Conservation (phyloP, 2,888 invertebrate genomes). For the Salticus scenicus region DNA sequence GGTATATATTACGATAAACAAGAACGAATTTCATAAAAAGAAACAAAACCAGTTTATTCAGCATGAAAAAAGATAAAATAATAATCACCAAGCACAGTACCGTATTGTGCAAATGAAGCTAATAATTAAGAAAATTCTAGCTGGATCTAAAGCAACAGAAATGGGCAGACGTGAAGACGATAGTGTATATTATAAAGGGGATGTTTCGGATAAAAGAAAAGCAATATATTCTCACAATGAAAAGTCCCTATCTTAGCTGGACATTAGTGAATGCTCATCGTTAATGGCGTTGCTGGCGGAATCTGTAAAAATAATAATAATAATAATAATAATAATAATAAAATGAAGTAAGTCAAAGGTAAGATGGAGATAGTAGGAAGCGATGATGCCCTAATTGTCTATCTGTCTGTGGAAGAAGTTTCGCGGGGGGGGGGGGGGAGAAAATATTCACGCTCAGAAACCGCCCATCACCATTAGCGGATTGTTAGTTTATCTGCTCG, state of each 20-base stretch:
- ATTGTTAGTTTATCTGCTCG: conserved; percentile 65
- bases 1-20: conserved; percentile 31
- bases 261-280: conserved; percentile 59
- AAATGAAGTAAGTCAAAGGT: conserved; percentile 49
- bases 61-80: background rate
- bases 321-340: no score
- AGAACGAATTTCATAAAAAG: no score
- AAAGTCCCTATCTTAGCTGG: conserved; percentile 38
- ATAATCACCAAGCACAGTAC: conserved; percentile 32
- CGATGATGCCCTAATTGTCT: conserved; percentile 69
- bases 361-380: conserved; percentile 58
- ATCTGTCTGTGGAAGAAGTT: conserved; percentile 45
- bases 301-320: conserved; percentile 25
- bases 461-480: conserved; percentile 64
- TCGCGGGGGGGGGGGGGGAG: conserved; percentile 6
- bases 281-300: conserved; percentile 57
- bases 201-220: background rate
- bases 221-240: conserved; percentile 45
- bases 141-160: conserved; percentile 27
- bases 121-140: conserved; percentile 47
- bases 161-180: conserved; percentile 6
- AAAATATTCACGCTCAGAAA: conserved; percentile 54
- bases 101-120: conserved; percentile 39
- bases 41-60: conserved; percentile 21
- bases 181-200: conserved; percentile 53